Conservation (phyloP, 2,888 invertebrate species). For the Biston stratarius region DNA sequence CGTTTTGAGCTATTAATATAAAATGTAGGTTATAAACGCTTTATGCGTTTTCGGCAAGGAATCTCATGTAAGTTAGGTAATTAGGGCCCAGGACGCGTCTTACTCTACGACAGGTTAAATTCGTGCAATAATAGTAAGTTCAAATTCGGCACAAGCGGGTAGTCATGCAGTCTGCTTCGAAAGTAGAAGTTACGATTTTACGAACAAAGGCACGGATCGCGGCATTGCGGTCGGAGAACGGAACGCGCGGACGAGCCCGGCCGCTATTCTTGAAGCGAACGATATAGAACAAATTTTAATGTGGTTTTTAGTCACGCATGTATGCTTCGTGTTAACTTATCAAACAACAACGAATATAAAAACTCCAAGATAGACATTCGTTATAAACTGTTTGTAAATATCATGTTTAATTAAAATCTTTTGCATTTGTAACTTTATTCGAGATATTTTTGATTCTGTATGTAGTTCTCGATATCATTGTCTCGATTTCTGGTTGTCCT, state of each 20-base stretch:
- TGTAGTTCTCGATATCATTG: too few relatives aligned
- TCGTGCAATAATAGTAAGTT: constrained; percentile 22
- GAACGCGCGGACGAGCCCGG: constrained; percentile 68
- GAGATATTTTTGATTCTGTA: too few relatives aligned
- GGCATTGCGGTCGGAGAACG: constrained; percentile 73
- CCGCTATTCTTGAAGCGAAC: constrained; percentile 59
- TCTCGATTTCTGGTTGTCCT: too few relatives aligned
- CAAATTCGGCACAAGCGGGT: constrained; percentile 58
- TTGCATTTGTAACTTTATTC: too few relatives aligned
- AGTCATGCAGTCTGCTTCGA: constrained; percentile 55
- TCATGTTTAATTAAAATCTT: too few relatives aligned
- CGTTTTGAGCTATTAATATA: too few relatives aligned
- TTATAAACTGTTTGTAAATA: too few relatives aligned
- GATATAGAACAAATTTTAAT: constrained; percentile 18
- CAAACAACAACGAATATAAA: neutral
- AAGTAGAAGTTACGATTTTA: constrained; percentile 62
- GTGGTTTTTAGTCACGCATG: constrained; percentile 23
- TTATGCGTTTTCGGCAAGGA: too few relatives aligned
- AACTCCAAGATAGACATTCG: too few relatives aligned
- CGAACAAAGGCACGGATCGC: constrained; percentile 68
- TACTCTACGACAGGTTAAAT: neutral
- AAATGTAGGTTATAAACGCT: too few relatives aligned
- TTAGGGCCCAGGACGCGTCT: too few relatives aligned
- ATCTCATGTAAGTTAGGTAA: too few relatives aligned
- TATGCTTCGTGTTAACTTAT: neutral